These are phyloP conservation scores for Poeciliopsis retropinna DNA, from an alignment of 2,113 vertebrate genomes.

Conservation along the genomic window DNA sequence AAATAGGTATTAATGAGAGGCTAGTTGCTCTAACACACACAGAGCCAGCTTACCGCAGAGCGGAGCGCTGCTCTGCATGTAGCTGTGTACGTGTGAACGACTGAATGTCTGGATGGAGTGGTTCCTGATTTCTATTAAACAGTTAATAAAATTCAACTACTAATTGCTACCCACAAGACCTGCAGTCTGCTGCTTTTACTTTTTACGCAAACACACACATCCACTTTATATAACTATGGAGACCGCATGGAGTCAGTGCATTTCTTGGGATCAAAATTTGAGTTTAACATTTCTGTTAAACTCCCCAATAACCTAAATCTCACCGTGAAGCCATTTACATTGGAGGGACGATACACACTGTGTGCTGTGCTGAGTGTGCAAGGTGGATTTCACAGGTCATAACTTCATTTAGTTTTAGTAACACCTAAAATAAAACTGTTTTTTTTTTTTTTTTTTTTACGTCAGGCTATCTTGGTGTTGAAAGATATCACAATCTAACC, in stretches of 20 bases:
- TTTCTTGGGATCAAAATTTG: not conserved
- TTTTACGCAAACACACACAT: not conserved
- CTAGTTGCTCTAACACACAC: constrained; percentile 15
- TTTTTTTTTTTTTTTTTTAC: no score
- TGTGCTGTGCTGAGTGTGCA: no score
- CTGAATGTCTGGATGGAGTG: constrained; percentile 1
- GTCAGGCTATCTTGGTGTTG: no score
- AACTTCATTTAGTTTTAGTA: no score
- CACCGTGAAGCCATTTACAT: not conserved
- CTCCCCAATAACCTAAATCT: not conserved
- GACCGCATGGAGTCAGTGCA: not conserved
- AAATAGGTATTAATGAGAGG: constrained; percentile 68
- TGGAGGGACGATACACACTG: not conserved
- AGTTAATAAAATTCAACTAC: constrained; percentile 56
- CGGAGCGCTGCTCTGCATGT: not conserved
- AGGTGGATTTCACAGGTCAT: no score
- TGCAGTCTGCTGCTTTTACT: constrained; percentile 9
- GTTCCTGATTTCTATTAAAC: constrained; percentile 49
- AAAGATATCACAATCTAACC: no score
- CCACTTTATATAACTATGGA: not conserved
- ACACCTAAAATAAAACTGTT: no score
- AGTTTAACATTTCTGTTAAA: no score
- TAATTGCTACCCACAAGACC: constrained; percentile 58
- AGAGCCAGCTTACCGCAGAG: constrained; percentile 10
- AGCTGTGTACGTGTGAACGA: not conserved